These are phyloP conservation scores for Lamellibrachia columna DNA, from an alignment of 2,888 invertebrate species.

Conservation along the genomic window DNA sequence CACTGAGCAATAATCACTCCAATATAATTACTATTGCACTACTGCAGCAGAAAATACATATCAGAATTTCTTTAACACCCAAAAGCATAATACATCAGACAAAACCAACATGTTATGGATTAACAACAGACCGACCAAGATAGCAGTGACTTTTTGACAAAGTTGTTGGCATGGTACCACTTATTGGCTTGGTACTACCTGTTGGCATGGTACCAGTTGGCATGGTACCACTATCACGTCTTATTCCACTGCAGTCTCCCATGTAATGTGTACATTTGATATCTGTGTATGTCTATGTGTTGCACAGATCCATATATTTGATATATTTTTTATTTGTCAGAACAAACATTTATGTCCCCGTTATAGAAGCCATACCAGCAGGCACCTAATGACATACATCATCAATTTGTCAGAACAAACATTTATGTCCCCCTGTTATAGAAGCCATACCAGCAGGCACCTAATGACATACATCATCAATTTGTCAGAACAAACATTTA, in stretches of 20 bases:
- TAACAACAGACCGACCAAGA: neutral
- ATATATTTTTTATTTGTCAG: neutral
- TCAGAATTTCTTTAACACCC: neutral
- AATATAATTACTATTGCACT: neutral
- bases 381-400: neutral
- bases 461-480: too few relatives aligned
- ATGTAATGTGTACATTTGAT: neutral
- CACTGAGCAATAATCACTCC: neutral
- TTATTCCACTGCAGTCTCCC: neutral
- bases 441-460: too few relatives aligned
- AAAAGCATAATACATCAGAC: constrained; percentile 3
- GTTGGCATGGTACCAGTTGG: neutral
- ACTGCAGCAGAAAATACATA: neutral
- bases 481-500: too few relatives aligned
- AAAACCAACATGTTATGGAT: neutral
- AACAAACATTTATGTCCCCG: neutral
- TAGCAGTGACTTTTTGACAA: neutral
- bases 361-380: neutral
- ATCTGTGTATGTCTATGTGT: neutral
- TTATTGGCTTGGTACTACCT: neutral
- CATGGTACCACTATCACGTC: neutral
- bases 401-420: too few relatives aligned
- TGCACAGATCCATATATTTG: neutral
- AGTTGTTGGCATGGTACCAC: neutral
- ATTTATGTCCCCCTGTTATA: too few relatives aligned